Conservation (phyloP, 2,888 invertebrate genomes). For the Lamellibrachia satsuma region DNA sequence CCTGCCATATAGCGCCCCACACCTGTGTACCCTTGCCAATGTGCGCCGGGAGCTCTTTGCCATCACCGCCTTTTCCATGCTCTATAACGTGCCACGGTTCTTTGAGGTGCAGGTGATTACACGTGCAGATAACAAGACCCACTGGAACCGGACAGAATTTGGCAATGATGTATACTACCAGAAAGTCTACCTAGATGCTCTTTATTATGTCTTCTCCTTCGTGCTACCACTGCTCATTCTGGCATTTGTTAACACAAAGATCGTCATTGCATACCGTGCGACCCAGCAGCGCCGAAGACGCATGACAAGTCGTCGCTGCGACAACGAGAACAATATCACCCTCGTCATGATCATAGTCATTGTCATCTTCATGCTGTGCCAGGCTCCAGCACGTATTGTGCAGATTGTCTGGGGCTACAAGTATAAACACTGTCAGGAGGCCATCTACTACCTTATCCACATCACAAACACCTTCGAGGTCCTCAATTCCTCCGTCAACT, state of each 20-base stretch:
- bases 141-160: slow-evolving; percentile 36
- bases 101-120: slow-evolving; percentile 36
- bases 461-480: slow-evolving; percentile 43
- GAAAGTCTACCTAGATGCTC: slow-evolving; percentile 38
- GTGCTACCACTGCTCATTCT: slow-evolving; percentile 41
- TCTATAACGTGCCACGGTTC: slow-evolving; percentile 42
- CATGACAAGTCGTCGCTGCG: slow-evolving; percentile 32
- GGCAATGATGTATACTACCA: slow-evolving; percentile 35
- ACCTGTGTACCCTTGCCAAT: slow-evolving; percentile 40
- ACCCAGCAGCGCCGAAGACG: slow-evolving; percentile 33
- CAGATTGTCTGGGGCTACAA: slow-evolving; percentile 32
- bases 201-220: slow-evolving; percentile 42
- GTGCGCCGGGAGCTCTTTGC: slow-evolving; percentile 39
- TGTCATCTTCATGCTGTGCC: slow-evolving; percentile 44
- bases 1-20: slow-evolving; percentile 41
- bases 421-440: slow-evolving; percentile 20
- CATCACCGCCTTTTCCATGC: slow-evolving; percentile 38
- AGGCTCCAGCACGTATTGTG: slow-evolving; percentile 40
- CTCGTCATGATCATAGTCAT: slow-evolving; percentile 45
- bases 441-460: slow-evolving; percentile 42
- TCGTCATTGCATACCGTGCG: slow-evolving; percentile 42
- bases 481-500: slow-evolving; percentile 44
- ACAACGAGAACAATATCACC: slow-evolving; percentile 40
- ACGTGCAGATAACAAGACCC: slow-evolving; percentile 8
- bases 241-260: slow-evolving; percentile 40